Evolutionary conservation across 2,888 invertebrate species (phyloP).

Genomic region (Drosophila imparisetae): DNA sequence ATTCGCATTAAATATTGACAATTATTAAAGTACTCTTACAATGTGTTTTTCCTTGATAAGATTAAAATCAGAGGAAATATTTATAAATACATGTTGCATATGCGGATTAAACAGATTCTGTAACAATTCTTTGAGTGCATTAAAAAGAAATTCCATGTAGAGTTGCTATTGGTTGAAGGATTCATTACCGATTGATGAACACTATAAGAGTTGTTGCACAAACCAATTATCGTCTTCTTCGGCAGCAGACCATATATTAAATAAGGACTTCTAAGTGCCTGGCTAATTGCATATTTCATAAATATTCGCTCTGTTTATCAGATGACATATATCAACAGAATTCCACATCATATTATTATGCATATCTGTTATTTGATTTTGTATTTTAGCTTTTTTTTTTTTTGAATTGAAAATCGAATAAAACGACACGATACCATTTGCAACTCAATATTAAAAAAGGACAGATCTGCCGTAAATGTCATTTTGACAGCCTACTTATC

Average conservation of each 20-base stretch:
- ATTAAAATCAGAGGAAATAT: background rate
- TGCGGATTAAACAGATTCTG: background rate
- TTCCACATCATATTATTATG: background rate
- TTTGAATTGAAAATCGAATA: background rate
- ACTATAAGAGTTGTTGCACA: background rate
- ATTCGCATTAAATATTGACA: slow-evolving; percentile 58
- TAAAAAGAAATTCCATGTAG: too few relatives aligned
- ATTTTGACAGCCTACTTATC: background rate
- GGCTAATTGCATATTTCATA: background rate
- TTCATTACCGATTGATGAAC: background rate
- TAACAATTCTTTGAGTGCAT: background rate
- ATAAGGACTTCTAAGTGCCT: background rate
- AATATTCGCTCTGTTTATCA: too few relatives aligned
- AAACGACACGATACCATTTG: background rate
- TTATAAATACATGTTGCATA: background rate
- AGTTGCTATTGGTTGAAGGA: too few relatives aligned
- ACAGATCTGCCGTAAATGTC: background rate
- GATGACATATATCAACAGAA: background rate
- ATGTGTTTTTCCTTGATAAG: slow-evolving; percentile 1
- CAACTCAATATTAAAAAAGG: background rate
- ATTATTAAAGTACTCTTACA: slow-evolving; percentile 30
- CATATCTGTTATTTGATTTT: background rate
- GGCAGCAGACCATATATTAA: background rate
- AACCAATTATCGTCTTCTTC: background rate
- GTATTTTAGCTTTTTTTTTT: background rate